Evolutionary conservation across 2,113 vertebrate species (phyloP).

Genomic region (Pionites leucogaster): DNA sequence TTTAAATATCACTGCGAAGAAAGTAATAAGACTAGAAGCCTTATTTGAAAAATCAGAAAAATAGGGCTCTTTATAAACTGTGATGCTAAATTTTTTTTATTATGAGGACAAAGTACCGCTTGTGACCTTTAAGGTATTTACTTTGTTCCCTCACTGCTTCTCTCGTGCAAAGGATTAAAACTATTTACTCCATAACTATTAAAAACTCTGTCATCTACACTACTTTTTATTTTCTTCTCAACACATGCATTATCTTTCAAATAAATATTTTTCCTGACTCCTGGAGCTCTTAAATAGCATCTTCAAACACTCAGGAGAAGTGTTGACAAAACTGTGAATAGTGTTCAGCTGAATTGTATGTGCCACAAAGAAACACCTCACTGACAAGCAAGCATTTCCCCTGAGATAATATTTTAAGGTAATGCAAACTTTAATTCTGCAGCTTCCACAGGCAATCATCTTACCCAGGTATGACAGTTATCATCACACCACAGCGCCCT

Average conservation of each 20-base stretch:
- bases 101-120: slow-evolving; percentile 40
- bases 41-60: not conserved
- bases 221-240: slow-evolving; percentile 31
- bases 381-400: not conserved
- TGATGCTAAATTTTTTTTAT: not conserved
- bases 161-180: not conserved
- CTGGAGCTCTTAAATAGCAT: slow-evolving; percentile 29
- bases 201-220: not conserved
- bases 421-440: not conserved
- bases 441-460: not conserved
- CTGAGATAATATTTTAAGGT: not conserved
- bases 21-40: not conserved
- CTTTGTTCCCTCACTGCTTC: not conserved
- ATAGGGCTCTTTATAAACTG: not conserved
- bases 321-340: slow-evolving; percentile 41
- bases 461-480: not conserved
- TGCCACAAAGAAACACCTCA: slow-evolving; percentile 15
- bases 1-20: not conserved
- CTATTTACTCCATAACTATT: not conserved
- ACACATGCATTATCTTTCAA: slow-evolving; percentile 43
- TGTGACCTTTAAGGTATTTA: slow-evolving; percentile 31
- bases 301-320: not conserved
- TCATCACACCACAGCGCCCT: not conserved
- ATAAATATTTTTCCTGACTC: not conserved
- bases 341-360: not conserved